A percentile compares a stretch with the other conserved stretches of the same genome.
These are phyloP conservation scores for Rissa tridactyla DNA, from an alignment of 2,113 vertebrate species.

Conservation along the genomic window DNA sequence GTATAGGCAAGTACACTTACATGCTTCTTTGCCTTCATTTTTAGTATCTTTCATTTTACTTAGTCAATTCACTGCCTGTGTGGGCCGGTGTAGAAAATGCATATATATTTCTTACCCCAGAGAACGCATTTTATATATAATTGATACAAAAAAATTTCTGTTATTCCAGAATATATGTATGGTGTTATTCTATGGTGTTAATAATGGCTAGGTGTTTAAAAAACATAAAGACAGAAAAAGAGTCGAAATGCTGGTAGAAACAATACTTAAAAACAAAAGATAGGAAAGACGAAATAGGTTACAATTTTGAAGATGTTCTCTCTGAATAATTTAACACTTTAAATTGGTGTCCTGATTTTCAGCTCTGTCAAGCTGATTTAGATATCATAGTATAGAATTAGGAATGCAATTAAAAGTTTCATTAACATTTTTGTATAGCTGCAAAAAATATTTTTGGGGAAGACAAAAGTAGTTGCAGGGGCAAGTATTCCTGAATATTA, in stretches of 20 bases:
- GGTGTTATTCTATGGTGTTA: not conserved
- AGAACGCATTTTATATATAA: not conserved
- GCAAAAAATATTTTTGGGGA: not conserved
- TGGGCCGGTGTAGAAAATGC: not conserved
- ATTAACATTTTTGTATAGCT: not conserved
- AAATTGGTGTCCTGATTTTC: slow-evolving; percentile 6
- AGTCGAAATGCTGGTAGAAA: not conserved
- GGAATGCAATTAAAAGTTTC: not conserved
- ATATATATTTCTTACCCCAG: not conserved
- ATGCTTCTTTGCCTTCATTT: not conserved
- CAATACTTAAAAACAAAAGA: not conserved
- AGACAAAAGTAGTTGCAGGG: not conserved
- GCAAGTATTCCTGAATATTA: not conserved
- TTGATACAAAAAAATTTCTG: not conserved
- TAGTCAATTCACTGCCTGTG: not conserved
- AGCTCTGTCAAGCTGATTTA: not conserved
- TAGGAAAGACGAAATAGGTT: not conserved
- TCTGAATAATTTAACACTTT: slow-evolving; percentile 1
- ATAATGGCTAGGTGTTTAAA: not conserved
- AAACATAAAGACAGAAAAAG: not conserved
- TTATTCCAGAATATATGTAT: not conserved
- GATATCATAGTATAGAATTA: not conserved
- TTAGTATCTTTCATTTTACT: not conserved
- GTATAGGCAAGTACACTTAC: not conserved
- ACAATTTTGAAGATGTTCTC: slow-evolving; percentile 7